phyloP scores from a whole-genome alignment of 2,888 invertebrate species.

The Drosophila antonietae region DNA sequence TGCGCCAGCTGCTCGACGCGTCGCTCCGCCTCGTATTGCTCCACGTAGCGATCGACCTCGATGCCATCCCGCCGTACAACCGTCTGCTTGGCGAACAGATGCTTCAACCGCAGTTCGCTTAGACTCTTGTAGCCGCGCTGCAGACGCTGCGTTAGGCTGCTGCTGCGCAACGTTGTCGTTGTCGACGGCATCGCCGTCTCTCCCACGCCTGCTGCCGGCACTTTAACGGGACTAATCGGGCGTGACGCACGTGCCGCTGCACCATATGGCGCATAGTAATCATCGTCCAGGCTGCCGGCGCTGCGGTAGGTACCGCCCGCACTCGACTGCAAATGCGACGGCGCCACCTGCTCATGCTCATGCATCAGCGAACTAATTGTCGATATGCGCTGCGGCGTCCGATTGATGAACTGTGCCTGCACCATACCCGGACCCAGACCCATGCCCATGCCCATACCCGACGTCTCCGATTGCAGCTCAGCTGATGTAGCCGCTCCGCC shows the following conservation, averaged over 20 bases:
- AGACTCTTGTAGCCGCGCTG: slow-evolving; percentile 82
- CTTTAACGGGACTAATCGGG: slow-evolving; percentile 67
- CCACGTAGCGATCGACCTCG: slow-evolving; percentile 79
- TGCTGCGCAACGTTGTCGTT: slow-evolving; percentile 22
- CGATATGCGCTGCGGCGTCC: slow-evolving; percentile 82
- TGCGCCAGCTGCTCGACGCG: slow-evolving; percentile 62
- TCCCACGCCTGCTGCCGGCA: slow-evolving; percentile 23
- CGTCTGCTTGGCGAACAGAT: slow-evolving; percentile 81
- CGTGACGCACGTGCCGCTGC: slow-evolving; percentile 39
- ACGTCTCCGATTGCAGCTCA: neutral
- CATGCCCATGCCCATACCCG: slow-evolving; percentile 1
- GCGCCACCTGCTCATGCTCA: slow-evolving; percentile 49
- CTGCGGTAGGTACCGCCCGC: slow-evolving; percentile 70
- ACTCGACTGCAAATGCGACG: slow-evolving; percentile 19
- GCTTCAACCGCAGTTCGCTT: slow-evolving; percentile 81
- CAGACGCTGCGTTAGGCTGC: slow-evolving; percentile 73
- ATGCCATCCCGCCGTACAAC: slow-evolving; percentile 80
- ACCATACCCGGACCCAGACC: slow-evolving; percentile 20
- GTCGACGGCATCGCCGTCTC: neutral
- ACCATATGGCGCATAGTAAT: slow-evolving; percentile 70
- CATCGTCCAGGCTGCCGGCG: slow-evolving; percentile 78
- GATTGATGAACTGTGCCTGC: slow-evolving; percentile 78
- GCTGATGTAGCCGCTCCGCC: slow-evolving; percentile 1
- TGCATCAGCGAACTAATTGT: slow-evolving; percentile 83
- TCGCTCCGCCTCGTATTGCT: slow-evolving; percentile 78